These are phyloP conservation scores for Diadophis punctatus DNA, from an alignment of 2,113 vertebrate species.

Conservation along the genomic window DNA sequence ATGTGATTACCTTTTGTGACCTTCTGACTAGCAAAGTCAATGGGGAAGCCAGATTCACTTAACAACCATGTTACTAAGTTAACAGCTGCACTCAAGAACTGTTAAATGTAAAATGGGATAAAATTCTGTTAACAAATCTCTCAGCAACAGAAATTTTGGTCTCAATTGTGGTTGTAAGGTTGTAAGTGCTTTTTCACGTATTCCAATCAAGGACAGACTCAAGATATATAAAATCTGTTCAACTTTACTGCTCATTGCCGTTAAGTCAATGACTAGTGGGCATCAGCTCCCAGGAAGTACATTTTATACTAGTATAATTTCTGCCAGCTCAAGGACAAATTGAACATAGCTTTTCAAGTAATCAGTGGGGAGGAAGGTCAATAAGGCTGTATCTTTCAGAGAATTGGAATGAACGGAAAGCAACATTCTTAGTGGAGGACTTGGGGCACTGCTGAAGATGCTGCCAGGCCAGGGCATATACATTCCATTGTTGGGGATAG, in stretches of 20 bases:
- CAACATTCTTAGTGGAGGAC: background rate
- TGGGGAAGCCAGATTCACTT: background rate
- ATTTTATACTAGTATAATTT: background rate
- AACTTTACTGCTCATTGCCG: background rate
- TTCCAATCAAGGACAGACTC: background rate
- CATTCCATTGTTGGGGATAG: background rate
- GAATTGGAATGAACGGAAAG: background rate
- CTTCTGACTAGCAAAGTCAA: background rate
- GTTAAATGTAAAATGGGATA: background rate
- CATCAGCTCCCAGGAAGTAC: background rate
- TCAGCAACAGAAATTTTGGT: background rate
- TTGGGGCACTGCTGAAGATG: background rate
- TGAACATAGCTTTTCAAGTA: background rate
- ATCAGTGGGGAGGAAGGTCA: background rate
- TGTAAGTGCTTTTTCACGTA: background rate
- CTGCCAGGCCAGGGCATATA: background rate
- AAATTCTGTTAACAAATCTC: background rate
- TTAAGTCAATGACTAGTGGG: background rate
- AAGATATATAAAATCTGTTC: background rate
- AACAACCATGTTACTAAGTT: background rate
- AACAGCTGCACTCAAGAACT: background rate
- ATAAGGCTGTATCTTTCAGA: background rate
- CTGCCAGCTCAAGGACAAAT: background rate
- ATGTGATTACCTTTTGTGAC: background rate
- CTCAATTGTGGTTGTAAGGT: background rate